Conservation (phyloP, 2,888 invertebrate genomes). For the Epistrophe eligans region DNA sequence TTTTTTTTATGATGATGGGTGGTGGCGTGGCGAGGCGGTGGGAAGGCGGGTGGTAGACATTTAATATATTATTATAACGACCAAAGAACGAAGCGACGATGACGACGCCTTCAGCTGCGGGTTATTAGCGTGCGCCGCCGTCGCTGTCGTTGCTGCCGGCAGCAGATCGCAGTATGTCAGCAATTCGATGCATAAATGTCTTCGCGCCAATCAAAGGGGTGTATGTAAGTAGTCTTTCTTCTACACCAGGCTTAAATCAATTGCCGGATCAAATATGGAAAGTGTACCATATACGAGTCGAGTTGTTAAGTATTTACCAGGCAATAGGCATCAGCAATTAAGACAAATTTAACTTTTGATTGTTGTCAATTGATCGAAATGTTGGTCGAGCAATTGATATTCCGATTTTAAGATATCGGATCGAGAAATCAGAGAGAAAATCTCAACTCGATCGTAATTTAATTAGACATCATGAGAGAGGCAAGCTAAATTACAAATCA, state of each 20-base stretch:
- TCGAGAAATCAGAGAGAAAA: conserved; percentile 66
- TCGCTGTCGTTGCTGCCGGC: conserved; percentile 30
- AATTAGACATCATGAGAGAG: conserved; percentile 64
- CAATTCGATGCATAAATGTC: conserved; percentile 57
- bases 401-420: conserved; percentile 38
- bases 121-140: conserved; percentile 60
- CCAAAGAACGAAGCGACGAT: conserved; percentile 18
- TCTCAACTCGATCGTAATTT: conserved; percentile 75
- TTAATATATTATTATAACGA: conserved; percentile 7
- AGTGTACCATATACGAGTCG: conserved; percentile 50
- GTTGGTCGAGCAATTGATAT: conserved; percentile 75
- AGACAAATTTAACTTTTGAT: conserved; percentile 74
- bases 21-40: not conserved
- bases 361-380: conserved; percentile 76
- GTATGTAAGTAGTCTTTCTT: not conserved
- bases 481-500: conserved; percentile 75
- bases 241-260: conserved; percentile 65
- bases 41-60: not conserved
- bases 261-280: conserved; percentile 74
- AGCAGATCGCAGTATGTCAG: conserved; percentile 53
- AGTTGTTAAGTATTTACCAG: conserved; percentile 1
- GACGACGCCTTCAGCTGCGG: conserved; percentile 70
- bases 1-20: not conserved
- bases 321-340: conserved; percentile 58
- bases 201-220: conserved; percentile 74